Conservation (phyloP, 2,797 vertebrate species). For the Propithecus perrieri region DNA sequence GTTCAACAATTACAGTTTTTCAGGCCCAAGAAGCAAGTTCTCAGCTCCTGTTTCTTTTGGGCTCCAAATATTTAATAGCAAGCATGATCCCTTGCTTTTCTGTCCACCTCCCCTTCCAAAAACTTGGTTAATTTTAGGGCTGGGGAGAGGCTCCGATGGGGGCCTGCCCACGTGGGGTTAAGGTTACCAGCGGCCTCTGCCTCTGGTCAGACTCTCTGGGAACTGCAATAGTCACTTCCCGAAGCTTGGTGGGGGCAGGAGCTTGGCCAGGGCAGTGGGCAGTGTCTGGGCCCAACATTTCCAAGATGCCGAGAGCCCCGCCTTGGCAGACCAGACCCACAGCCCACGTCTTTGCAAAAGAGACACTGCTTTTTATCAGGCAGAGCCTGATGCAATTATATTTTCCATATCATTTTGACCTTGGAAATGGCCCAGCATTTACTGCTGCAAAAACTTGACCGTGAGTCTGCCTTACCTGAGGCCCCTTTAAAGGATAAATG, state of each 20-base stretch:
- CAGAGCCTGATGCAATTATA: not conserved
- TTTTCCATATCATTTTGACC: conserved; percentile 36
- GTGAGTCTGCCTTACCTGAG: not conserved
- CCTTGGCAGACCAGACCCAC: not conserved
- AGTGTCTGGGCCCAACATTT: conserved; percentile 17
- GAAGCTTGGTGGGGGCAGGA: conserved; percentile 80
- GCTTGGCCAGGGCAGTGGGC: conserved; percentile 55
- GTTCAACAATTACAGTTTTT: not conserved
- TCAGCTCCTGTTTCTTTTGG: conserved; percentile 66
- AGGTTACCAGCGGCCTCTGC: conserved; percentile 84
- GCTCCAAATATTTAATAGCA: conserved; percentile 57
- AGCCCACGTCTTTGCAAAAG: conserved; percentile 15
- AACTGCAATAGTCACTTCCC: conserved; percentile 85
- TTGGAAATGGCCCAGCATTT: not conserved
- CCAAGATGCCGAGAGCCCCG: not conserved
- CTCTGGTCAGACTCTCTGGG: conserved; percentile 85
- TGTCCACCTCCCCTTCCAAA: conserved; percentile 69
- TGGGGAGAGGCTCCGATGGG: conserved; percentile 78
- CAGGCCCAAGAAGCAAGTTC: not conserved
- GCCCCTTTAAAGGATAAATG: conserved; percentile 31
- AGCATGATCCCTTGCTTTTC: conserved; percentile 71
- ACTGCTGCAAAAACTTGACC: not conserved
- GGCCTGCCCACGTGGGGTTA: conserved; percentile 85
- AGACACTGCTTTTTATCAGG: not conserved
- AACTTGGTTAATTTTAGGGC: conserved; percentile 85